Percentiles rank a stretch among this genome's conserved stretches.
Conservation (phyloP, 2,888 invertebrate genomes). For the Drosophila hamatofila region DNA sequence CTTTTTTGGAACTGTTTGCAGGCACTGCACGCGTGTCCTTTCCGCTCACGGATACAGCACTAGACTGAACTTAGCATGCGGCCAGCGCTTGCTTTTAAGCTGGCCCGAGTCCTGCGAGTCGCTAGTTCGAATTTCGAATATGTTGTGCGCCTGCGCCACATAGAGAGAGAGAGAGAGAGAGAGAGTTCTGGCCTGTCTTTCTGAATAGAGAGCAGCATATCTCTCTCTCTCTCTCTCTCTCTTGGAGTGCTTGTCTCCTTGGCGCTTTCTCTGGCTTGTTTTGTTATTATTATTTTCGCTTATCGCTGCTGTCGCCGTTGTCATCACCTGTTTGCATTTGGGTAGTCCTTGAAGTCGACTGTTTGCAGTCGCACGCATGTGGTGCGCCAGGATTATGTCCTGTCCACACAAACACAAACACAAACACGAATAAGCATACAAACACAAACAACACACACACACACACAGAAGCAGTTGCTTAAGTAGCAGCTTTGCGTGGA, state of each 20-base stretch:
- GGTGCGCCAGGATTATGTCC: constrained; percentile 56
- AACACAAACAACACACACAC: not conserved
- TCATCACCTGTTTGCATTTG: constrained; percentile 83
- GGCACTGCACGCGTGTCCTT: constrained; percentile 64
- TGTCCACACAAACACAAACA: constrained; percentile 31
- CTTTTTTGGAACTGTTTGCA: constrained; percentile 12
- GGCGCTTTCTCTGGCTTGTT: constrained; percentile 34
- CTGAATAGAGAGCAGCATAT: not conserved
- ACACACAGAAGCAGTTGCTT: constrained; percentile 33
- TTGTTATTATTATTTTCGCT: constrained; percentile 76
- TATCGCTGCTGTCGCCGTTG: constrained; percentile 65
- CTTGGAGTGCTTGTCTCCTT: not conserved
- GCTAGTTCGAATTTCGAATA: constrained; percentile 64
- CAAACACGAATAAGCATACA: too few relatives aligned
- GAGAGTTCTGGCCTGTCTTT: not conserved
- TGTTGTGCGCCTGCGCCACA: constrained; percentile 50
- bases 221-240: constrained; percentile 17
- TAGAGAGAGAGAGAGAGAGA: not conserved
- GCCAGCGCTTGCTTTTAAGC: constrained; percentile 72
- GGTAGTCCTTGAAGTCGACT: constrained; percentile 80
- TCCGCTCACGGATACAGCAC: constrained; percentile 74
- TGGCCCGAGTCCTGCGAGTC: constrained; percentile 18
- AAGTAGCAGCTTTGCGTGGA: constrained; percentile 45
- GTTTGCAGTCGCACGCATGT: constrained; percentile 60
- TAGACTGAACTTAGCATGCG: constrained; percentile 72